Conservation (phyloP, 2,797 vertebrate species). For the Propithecus perrieri region DNA sequence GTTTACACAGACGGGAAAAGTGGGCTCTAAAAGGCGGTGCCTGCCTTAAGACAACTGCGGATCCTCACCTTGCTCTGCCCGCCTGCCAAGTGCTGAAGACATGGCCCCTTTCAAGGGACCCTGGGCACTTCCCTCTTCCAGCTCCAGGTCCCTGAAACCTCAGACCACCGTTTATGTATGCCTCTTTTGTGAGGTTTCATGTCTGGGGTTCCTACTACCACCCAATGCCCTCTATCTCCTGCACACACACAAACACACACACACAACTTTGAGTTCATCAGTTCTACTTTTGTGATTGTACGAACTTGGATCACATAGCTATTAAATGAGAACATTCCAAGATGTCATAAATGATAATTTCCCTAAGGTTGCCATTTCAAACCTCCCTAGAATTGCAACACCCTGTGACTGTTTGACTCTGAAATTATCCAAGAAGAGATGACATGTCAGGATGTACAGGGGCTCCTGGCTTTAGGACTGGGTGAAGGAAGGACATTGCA, state of each 20-base stretch:
- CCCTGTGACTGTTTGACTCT: not conserved
- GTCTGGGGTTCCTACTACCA: not conserved
- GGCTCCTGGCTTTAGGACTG: not conserved
- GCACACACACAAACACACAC: not conserved
- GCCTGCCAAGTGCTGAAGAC: not conserved
- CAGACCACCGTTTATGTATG: not conserved
- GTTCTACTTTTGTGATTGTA: not conserved
- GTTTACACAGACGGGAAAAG: not conserved
- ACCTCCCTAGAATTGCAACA: not conserved
- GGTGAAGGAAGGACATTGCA: not conserved
- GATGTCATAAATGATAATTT: not conserved
- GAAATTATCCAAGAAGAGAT: not conserved
- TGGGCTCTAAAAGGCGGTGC: not conserved
- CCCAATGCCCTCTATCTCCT: fast-evolving
- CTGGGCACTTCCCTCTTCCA: not conserved
- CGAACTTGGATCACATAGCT: not conserved
- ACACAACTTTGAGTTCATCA: not conserved
- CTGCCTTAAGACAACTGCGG: not conserved
- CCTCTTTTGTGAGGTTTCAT: not conserved
- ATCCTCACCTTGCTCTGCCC: not conserved
- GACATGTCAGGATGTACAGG: not conserved
- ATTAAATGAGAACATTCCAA: not conserved
- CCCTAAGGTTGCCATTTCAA: not conserved
- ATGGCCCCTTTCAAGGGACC: not conserved
- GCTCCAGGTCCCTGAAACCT: not conserved